phyloP scores from a whole-genome alignment of 2,797 vertebrate species.

The Platyrinchus mystaceus region DNA sequence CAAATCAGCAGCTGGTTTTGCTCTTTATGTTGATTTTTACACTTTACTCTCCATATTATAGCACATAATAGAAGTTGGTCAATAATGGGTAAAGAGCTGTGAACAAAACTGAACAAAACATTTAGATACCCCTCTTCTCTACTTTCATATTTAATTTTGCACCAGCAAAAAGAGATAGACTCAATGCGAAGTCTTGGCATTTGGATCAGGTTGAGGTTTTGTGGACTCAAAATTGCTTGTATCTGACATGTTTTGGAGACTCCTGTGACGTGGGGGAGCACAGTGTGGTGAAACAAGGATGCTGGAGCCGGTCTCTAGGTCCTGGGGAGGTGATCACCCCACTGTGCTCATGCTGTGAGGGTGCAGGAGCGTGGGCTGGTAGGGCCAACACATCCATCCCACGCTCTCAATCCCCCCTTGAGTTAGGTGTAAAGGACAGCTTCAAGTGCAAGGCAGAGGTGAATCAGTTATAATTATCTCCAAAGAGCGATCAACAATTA shows the following conservation, averaged over 20 bases:
- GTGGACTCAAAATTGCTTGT: rapidly evolving
- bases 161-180: rapidly evolving
- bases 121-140: not conserved
- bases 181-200: not conserved
- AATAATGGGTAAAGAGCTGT: not conserved
- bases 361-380: rapidly evolving
- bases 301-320: not conserved
- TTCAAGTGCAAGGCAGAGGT: not conserved
- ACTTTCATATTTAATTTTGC: not conserved
- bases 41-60: not conserved
- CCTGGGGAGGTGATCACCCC: not conserved
- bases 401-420: not conserved
- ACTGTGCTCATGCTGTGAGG: rapidly evolving
- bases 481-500: slow-evolving; percentile 37
- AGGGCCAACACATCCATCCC: not conserved
- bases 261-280: not conserved
- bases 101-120: not conserved
- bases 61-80: not conserved
- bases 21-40: not conserved
- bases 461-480: slow-evolving; percentile 42
- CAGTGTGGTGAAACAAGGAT: rapidly evolving
- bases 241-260: not conserved
- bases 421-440: not conserved
- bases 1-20: not conserved
- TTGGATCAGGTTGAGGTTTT: not conserved